Evolutionary conservation across 2,888 invertebrate species (phyloP).

Genomic region (Carpatolechia fugitivella): DNA sequence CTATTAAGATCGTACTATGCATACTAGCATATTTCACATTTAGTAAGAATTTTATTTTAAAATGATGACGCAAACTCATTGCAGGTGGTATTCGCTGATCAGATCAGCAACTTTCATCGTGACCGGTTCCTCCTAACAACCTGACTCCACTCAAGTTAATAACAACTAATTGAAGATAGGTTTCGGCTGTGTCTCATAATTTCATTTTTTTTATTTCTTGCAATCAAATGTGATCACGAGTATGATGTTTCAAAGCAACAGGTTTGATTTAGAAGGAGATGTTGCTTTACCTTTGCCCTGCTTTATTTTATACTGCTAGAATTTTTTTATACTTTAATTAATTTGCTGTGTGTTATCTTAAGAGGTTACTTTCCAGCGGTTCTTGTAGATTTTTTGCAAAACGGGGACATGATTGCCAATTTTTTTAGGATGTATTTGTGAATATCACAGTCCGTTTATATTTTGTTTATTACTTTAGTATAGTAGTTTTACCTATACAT

Average conservation of each 20-base stretch:
- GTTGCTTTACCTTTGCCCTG: no score
- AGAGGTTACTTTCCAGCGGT: no score
- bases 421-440: no score
- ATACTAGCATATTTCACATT: not conserved
- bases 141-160: conserved; percentile 5
- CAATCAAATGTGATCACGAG: not conserved
- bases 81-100: not conserved
- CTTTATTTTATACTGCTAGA: no score
- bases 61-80: not conserved
- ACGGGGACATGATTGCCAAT: no score
- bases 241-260: not conserved
- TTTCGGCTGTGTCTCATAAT: not conserved
- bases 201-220: not conserved
- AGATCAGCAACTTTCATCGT: conserved; percentile 7
- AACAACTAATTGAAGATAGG: conserved; percentile 7
- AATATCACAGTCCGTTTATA: no score
- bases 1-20: not conserved
- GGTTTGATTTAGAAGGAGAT: no score
- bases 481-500: no score
- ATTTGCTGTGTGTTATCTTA: no score
- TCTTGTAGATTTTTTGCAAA: no score
- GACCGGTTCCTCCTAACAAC: conserved; percentile 6
- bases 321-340: no score
- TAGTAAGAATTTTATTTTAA: not conserved
- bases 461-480: no score